Conservation (phyloP, 2,113 vertebrate species). For the Glaucidium brasilianum region DNA sequence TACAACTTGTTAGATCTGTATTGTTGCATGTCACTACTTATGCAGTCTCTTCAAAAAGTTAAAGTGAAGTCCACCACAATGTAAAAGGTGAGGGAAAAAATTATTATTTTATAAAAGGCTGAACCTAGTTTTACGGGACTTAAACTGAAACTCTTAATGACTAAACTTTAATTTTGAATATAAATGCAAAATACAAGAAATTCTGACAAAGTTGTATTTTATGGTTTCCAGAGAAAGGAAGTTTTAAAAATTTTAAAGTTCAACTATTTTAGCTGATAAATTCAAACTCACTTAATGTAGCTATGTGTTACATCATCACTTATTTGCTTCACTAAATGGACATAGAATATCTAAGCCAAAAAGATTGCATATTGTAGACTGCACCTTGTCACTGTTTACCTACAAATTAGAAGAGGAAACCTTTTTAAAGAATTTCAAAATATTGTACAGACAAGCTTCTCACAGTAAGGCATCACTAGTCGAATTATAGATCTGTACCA, state of each 20-base stretch:
- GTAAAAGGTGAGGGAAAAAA: not conserved
- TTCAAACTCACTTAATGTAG: not conserved
- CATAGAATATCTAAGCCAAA: not conserved
- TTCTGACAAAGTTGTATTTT: not conserved
- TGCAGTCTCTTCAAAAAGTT: not conserved
- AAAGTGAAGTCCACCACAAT: not conserved
- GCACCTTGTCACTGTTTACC: not conserved
- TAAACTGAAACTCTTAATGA: not conserved
- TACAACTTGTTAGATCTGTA: not conserved
- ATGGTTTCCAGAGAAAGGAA: fast-evolving
- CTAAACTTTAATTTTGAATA: not conserved
- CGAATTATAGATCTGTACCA: not conserved
- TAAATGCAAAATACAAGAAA: not conserved
- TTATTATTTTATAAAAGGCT: not conserved
- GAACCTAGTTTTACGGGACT: not conserved
- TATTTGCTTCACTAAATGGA: not conserved
- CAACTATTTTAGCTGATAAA: not conserved
- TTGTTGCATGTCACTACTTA: not conserved
- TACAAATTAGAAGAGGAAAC: not conserved
- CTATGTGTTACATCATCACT: not conserved
- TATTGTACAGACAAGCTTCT: not conserved
- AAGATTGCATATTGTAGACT: not conserved
- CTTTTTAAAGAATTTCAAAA: not conserved
- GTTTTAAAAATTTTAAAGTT: not conserved
- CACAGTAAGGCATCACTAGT: not conserved